Conservation (phyloP, 2,113 vertebrate genomes). For the Heterotis niloticus region DNA sequence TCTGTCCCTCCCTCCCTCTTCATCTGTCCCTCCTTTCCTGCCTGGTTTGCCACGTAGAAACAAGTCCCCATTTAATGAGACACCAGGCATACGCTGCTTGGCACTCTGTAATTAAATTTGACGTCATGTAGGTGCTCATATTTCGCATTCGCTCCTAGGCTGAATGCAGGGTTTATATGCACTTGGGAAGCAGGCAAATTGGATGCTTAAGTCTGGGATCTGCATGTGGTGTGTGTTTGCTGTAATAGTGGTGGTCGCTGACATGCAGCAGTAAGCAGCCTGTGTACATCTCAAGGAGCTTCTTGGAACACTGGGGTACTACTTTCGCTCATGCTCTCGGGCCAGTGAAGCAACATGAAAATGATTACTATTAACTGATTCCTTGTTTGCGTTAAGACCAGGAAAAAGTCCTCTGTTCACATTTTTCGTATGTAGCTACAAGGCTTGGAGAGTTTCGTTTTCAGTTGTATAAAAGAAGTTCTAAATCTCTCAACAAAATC, state of each 20-base stretch:
- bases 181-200: not conserved
- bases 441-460: too few relatives aligned
- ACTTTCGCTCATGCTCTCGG: too few relatives aligned
- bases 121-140: conserved; percentile 16
- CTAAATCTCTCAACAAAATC: not conserved
- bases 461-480: not conserved
- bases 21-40: conserved; percentile 8
- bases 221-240: not conserved
- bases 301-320: too few relatives aligned
- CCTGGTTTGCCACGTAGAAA: conserved; percentile 23
- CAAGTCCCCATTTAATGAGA: conserved; percentile 26
- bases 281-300: too few relatives aligned
- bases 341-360: too few relatives aligned
- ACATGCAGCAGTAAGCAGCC: too few relatives aligned
- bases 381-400: too few relatives aligned
- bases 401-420: too few relatives aligned
- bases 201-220: not conserved
- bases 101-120: conserved; percentile 21
- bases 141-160: not conserved
- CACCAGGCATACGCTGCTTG: conserved; percentile 7
- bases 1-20: not conserved
- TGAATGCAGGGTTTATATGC: conserved; percentile 11
- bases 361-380: too few relatives aligned
- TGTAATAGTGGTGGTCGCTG: too few relatives aligned
- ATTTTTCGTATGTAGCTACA: too few relatives aligned